Evolutionary conservation across 2,888 invertebrate species (phyloP), one percentile per base, ranked within the genome.

Genomic region (Drosophila neotestacea): DNA sequence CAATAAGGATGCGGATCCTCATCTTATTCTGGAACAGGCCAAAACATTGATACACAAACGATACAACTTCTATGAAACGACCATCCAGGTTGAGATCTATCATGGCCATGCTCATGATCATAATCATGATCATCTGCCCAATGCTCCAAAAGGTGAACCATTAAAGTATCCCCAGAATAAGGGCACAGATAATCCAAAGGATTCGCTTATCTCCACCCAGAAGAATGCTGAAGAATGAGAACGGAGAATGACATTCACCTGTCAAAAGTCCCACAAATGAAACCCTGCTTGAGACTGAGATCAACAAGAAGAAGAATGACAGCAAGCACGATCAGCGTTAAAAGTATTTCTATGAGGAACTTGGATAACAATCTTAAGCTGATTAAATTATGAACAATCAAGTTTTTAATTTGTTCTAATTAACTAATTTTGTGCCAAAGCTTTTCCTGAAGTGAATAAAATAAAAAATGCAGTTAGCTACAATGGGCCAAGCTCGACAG

Each of bases 11-110:
- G 71, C 77, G 0, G 90, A 89, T 89, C 70, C 85, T 0, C 89
- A 85, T 11, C 0, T 56, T 1, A 88, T 86, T 4, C 59, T 86
- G 32, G 79, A 77, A 4, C 47, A 73, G 68, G 88, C 85, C 6
- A 84, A 74, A 10, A 50, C 6, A 0, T 11, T 79, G 28, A 81
- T 86, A 10, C 85, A 86, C 66, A 69, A 59, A 4, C 74, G 48
- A 0, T 86, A 86, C 50, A 50, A 60, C 7, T 77, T 86, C 48
- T 89, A 76, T 11, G 85, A 86, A 68, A 89, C 90, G 0, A 86
- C 85, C 36, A 84, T 86, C 30, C 85, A 86, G 48, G 81, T 86
- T 34, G 85, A 86, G 51, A 86, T 77, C n/a, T 85, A 78, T 4
- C 11, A 55, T 5, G 16, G 30, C 6, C 39, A 54, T 11, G 41